phyloP scores from a whole-genome alignment of 2,888 invertebrate species.

The Stenchaetothrips biformis region DNA sequence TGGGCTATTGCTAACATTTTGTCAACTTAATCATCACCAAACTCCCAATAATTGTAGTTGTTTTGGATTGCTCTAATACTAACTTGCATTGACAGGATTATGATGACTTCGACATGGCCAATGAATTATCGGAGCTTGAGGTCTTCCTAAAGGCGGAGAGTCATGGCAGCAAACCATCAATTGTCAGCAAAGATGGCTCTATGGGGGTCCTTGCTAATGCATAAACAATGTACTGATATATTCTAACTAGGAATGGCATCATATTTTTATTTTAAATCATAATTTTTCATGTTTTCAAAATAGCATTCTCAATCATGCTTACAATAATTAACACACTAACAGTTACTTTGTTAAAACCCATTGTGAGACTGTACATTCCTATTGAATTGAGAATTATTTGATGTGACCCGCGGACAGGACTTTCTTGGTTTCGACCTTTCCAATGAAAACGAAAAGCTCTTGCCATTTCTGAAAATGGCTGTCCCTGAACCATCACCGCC shows the following conservation, averaged over 20 bases:
- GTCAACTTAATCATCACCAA: too few species aligned
- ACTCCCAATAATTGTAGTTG: too few species aligned
- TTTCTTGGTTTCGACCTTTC: constrained; percentile 13
- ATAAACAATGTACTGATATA: neutral
- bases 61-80: constrained; percentile 28
- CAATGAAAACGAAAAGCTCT: constrained; percentile 13
- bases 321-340: constrained; percentile 11
- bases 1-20: too few species aligned
- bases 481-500: neutral
- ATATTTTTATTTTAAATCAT: neutral
- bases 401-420: neutral
- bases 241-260: constrained; percentile 11
- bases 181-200: constrained; percentile 16
- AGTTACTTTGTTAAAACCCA: neutral
- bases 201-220: constrained; percentile 1
- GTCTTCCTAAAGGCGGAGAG: constrained; percentile 65
- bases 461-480: constrained; percentile 21
- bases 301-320: neutral
- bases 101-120: constrained; percentile 84
- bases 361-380: neutral
- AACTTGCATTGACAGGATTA: constrained; percentile 64
- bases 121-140: constrained; percentile 85
- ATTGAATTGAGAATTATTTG: neutral
- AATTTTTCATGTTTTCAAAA: constrained; percentile 8
- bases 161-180: neutral